Conservation (phyloP, 2,888 invertebrate species). For the Cantharis nigra region DNA sequence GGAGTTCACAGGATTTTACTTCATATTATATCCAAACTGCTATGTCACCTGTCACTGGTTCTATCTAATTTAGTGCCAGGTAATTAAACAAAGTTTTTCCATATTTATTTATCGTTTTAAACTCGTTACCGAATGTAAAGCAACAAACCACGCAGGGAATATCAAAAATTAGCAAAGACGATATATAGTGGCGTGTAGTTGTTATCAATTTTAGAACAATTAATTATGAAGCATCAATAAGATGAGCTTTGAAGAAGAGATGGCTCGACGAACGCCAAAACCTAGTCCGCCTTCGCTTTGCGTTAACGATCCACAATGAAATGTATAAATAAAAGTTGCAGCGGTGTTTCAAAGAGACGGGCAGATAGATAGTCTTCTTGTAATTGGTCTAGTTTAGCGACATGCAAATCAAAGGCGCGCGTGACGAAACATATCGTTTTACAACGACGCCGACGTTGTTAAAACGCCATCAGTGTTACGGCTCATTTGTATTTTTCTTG, state of each 20-base stretch:
- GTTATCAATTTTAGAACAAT: slow-evolving; percentile 21
- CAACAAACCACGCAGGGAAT: background rate
- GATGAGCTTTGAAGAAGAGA: slow-evolving; percentile 39
- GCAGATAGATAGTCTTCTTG: slow-evolving; percentile 47
- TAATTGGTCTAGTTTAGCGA: slow-evolving; percentile 56
- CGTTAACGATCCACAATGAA: slow-evolving; percentile 51
- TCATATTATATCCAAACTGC: slow-evolving; percentile 23
- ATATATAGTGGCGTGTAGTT: background rate
- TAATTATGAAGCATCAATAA: slow-evolving; percentile 26
- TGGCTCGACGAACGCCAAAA: slow-evolving; percentile 29
- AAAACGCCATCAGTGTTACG: slow-evolving; percentile 20
- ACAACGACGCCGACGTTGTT: slow-evolving; percentile 34
- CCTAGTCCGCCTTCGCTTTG: slow-evolving; percentile 41
- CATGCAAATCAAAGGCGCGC: slow-evolving; percentile 55
- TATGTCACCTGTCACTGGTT: slow-evolving; percentile 30
- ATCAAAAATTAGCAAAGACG: background rate
- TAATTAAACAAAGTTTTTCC: slow-evolving; percentile 23
- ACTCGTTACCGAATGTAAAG: background rate
- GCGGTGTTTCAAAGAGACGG: slow-evolving; percentile 47
- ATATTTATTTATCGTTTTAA: slow-evolving; percentile 6
- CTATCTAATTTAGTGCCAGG: slow-evolving; percentile 29
- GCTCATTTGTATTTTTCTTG: slow-evolving; percentile 27
- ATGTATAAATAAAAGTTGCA: slow-evolving; percentile 50
- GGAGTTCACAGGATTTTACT: slow-evolving; percentile 20
- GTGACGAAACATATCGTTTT: slow-evolving; percentile 55